Evolutionary conservation across 2,113 vertebrate genomes (phyloP), one percentile per base, ranked within the genome.

Genomic region (Passer montanus): DNA sequence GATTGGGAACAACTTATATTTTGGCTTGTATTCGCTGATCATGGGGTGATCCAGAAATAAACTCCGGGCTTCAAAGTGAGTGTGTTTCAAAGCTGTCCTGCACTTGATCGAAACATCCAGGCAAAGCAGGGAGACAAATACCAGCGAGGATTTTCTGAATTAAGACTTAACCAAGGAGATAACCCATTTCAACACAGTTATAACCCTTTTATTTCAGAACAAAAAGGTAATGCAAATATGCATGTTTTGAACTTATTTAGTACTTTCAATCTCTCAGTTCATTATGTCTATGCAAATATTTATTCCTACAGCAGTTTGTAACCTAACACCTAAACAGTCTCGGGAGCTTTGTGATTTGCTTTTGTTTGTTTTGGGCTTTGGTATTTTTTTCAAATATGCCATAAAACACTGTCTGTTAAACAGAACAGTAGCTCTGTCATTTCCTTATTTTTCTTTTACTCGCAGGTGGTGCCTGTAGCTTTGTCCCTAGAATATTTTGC

Each of bases 11-110:
- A 97, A 97, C 97, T 97, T 98, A 98, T 96, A 97, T 98, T 96
- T 97, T 98, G 98, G 98, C 98, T 97, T 96, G 97, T 96, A 97
- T 95, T 94, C 84, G 1, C 70, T 89, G 98, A 98, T 98, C 98
- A 98, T 98, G 98, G 97, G 98, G 94, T 97, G 97, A 98, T 98
- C 98, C 98, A 93, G 96, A 98, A 98, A 98, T 98, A 98, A 98
- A 98, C 98, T 97, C 95, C 96, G 94, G 91, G 96, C 97, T 98
- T 98, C 97, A 98, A 98, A 98, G 98, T 23, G 18, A 90, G 87
- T 72, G 77, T 12, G 20, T 95, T 97, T 97, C 95, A 87, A 96
- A 98, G 82, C 96, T 92, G 97, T 94, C 95, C 95, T 97, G 96
- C 98, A 98, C 94, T 97, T 95, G 96, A 95, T 95, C 94, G 94